Conservation (phyloP, 2,113 vertebrate genomes). For the Notarius quadriscutis region DNA sequence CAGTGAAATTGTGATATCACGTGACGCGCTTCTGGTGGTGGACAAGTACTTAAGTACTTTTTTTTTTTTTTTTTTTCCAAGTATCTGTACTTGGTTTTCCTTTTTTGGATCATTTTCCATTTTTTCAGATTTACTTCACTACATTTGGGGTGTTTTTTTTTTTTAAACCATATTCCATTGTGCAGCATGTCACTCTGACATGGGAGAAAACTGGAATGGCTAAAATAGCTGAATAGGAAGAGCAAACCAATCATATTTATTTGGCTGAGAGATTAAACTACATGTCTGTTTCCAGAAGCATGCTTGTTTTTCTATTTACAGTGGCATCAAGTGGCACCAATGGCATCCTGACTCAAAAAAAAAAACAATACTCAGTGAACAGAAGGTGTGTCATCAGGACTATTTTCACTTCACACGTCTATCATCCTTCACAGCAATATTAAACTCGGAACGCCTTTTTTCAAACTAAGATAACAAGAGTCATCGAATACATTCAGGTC, state of each 20-base stretch:
- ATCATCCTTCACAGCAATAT: background rate
- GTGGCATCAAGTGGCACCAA: background rate
- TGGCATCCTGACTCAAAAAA: background rate
- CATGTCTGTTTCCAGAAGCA: too few species aligned
- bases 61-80: background rate
- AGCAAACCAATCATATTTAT: background rate
- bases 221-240: too few species aligned
- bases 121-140: too few species aligned
- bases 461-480: too few species aligned
- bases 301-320: background rate
- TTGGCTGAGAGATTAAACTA: background rate
- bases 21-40: background rate
- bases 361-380: too few species aligned
- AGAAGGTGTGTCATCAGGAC: too few species aligned
- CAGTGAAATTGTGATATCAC: background rate
- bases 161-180: too few species aligned
- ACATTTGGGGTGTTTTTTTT: background rate
- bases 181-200: too few species aligned
- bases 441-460: too few species aligned
- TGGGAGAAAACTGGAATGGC: too few species aligned
- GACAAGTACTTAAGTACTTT: background rate
- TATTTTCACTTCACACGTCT: too few species aligned
- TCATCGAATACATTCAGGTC: background rate
- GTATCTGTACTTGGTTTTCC: background rate
- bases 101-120: too few species aligned